phyloP scores from a whole-genome alignment of 2,888 invertebrate genomes.

The Xestoiulus laeticollis region DNA sequence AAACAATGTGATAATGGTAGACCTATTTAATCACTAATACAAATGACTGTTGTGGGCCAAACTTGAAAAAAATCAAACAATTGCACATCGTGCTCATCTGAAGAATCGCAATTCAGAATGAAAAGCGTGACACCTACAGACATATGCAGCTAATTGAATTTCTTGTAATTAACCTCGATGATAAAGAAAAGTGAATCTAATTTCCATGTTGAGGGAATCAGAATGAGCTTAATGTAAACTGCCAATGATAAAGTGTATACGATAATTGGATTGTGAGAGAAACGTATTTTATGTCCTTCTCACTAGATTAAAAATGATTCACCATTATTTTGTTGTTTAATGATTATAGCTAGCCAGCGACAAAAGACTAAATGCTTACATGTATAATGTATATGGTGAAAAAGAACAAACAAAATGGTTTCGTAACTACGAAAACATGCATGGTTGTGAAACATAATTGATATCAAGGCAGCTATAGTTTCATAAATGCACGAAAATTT shows the following conservation, averaged over 20 bases:
- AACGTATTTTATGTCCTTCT: neutral
- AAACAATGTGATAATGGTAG: neutral
- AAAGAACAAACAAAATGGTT: no score
- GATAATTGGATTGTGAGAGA: neutral
- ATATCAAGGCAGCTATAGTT: no score
- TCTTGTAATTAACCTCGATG: constrained; percentile 5
- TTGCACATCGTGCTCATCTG: neutral
- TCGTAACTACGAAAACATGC: no score
- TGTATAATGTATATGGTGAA: no score
- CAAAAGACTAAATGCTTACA: no score
- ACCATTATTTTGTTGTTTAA: neutral
- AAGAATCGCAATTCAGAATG: neutral
- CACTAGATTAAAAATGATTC: neutral
- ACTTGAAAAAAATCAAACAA: neutral
- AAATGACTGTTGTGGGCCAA: neutral
- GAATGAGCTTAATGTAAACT: neutral
- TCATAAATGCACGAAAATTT: no score
- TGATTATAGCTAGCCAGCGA: no score
- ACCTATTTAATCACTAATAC: neutral
- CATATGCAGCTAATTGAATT: neutral
- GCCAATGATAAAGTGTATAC: no score
- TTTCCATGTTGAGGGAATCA: neutral
- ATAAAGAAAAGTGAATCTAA: neutral
- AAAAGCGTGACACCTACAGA: constrained; percentile 25
- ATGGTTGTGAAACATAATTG: no score